Conservation (phyloP, 2,113 vertebrate genomes). For the Parus major region DNA sequence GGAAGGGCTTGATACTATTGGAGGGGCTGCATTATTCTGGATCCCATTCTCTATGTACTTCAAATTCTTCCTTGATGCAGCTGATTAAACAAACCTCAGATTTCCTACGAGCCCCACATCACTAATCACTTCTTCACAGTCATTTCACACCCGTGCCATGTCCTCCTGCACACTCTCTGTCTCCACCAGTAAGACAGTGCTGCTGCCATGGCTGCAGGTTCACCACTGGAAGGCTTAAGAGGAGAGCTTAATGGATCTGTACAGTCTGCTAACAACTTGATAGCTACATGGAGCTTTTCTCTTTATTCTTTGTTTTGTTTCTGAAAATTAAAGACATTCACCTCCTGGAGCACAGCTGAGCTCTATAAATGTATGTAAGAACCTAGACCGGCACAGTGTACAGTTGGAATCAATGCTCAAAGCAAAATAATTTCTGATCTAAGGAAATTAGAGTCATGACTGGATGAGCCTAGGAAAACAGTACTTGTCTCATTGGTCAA, state of each 20-base stretch:
- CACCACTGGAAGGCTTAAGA: background rate
- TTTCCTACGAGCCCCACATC: background rate
- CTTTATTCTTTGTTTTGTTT: background rate
- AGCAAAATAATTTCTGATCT: background rate
- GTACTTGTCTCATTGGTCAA: background rate
- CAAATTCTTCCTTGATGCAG: accelerated
- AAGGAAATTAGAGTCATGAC: background rate
- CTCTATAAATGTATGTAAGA: background rate
- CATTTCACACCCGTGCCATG: background rate
- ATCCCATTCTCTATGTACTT: background rate
- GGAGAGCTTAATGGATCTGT: background rate
- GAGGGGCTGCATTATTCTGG: background rate
- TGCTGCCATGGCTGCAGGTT: background rate
- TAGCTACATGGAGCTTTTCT: background rate
- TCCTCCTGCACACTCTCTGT: background rate
- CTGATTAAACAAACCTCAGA: background rate
- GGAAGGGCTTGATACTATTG: background rate
- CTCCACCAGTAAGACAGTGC: background rate
- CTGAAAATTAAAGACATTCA: background rate
- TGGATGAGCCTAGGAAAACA: background rate
- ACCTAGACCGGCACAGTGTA: background rate
- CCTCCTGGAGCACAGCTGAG: background rate
- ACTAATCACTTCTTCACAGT: background rate
- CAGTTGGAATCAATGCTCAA: background rate
- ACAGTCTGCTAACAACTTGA: background rate